Conservation (phyloP, 2,797 vertebrate genomes). For the Valencia hispanica region DNA sequence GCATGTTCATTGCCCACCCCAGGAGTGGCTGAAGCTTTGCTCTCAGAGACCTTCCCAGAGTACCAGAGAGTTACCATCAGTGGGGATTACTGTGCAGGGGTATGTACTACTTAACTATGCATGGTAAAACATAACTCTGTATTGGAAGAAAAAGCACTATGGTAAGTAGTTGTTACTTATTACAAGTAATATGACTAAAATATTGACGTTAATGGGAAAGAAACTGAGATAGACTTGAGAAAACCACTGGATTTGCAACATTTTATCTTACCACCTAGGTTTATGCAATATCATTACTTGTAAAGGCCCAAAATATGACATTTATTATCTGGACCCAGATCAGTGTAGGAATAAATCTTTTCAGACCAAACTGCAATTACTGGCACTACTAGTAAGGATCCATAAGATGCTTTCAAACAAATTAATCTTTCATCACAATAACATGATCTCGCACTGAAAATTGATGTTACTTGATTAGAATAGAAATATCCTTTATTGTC, state of each 20-base stretch:
- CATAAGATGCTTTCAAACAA: not conserved
- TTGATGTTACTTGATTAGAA: too few relatives aligned
- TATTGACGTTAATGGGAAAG: not conserved
- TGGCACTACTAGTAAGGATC: not conserved
- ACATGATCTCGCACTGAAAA: too few relatives aligned
- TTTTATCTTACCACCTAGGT: not conserved
- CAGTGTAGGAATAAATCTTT: too few relatives aligned
- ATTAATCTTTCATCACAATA: too few relatives aligned
- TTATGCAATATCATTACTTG: not conserved
- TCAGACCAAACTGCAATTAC: too few relatives aligned
- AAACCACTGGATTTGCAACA: not conserved
- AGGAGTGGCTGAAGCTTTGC: slow-evolving; percentile 18
- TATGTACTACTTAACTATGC: slow-evolving; percentile 56
- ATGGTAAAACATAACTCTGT: not conserved
- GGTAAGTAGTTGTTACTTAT: not conserved
- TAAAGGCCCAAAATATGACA: not conserved
- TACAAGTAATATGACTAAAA: not conserved
- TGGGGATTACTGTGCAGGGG: slow-evolving; percentile 98
- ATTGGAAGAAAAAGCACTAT: not conserved
- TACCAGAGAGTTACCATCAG: slow-evolving; percentile 96
- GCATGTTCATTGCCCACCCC: slow-evolving; percentile 72
- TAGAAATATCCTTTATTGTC: too few relatives aligned
- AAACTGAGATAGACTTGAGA: not conserved
- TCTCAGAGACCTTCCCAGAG: slow-evolving; percentile 79
- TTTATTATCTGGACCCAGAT: not conserved